A percentile compares a stretch with the other conserved stretches of the same genome.
phyloP scores from a whole-genome alignment of 1,140 invertebrate species.

The Diplogasteroides magnus region DNA sequence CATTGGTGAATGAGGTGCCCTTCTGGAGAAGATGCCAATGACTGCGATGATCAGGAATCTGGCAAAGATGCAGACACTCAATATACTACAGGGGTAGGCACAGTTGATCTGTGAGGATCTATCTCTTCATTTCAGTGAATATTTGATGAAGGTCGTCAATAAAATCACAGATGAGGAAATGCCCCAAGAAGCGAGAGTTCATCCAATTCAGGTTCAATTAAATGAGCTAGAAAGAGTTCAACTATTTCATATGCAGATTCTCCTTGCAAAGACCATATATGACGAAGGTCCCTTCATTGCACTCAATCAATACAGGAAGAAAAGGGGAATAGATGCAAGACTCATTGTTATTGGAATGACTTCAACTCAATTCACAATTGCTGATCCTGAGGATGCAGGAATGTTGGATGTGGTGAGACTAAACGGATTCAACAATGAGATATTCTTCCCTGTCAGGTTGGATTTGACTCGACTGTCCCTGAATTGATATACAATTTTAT shows the following conservation, averaged over 20 bases:
- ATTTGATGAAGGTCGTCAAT: not conserved
- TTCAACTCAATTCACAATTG: not conserved
- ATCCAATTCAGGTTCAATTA: not conserved
- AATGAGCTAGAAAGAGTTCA: not conserved
- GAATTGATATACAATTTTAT: not conserved
- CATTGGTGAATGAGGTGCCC: not conserved
- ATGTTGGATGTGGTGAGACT: not conserved
- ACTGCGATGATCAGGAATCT: not conserved
- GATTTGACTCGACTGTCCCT: not conserved
- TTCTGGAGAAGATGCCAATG: not conserved
- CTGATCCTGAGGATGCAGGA: not conserved
- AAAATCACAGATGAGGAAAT: not conserved
- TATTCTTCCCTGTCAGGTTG: not conserved
- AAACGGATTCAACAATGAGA: not conserved
- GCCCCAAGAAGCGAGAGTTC: not conserved
- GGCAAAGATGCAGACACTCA: not conserved
- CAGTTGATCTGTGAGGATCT: not conserved
- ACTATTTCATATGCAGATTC: slow-evolving; percentile 20
- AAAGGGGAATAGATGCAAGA: not conserved
- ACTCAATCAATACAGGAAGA: not conserved
- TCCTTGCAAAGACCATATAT: slow-evolving; percentile 63
- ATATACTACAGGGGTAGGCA: not conserved
- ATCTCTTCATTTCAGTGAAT: not conserved
- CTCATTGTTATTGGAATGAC: not conserved
- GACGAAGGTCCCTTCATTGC: slow-evolving; percentile 51